Conservation (phyloP, 1,140 invertebrate species). For the Fopius arisanus region DNA sequence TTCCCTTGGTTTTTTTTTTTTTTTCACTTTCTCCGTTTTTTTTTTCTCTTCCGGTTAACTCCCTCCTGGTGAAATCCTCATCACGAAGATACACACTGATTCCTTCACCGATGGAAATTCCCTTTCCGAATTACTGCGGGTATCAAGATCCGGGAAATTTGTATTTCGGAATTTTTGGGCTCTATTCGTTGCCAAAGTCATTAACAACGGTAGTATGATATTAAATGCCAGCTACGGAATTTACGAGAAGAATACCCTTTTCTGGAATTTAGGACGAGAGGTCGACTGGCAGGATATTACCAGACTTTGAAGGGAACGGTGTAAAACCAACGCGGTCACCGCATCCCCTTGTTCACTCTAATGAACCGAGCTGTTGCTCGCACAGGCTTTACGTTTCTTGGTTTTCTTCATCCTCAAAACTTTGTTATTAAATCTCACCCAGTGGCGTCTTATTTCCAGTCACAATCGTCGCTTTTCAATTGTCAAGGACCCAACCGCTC, state of each 20-base stretch:
- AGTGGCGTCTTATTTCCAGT: conserved; percentile 14
- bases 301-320: conserved; percentile 5
- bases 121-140: neutral
- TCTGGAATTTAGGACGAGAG: neutral
- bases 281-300: neutral
- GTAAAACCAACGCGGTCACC: conserved; percentile 27
- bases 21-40: neutral
- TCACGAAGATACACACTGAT: neutral
- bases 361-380: conserved; percentile 21
- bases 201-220: neutral
- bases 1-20: neutral
- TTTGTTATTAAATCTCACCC: conserved; percentile 36
- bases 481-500: neutral
- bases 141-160: neutral
- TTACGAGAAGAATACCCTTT: neutral
- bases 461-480: neutral
- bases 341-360: conserved; percentile 23
- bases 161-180: too few species aligned
- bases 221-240: neutral
- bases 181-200: neutral
- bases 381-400: conserved; percentile 25
- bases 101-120: neutral
- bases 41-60: neutral
- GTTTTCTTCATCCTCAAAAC: conserved; percentile 31
- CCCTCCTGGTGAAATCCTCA: neutral